A percentile compares a stretch with the other conserved stretches of the same genome.
Conservation (phyloP, 2,888 invertebrate species). For the Platycnemis pennipes region DNA sequence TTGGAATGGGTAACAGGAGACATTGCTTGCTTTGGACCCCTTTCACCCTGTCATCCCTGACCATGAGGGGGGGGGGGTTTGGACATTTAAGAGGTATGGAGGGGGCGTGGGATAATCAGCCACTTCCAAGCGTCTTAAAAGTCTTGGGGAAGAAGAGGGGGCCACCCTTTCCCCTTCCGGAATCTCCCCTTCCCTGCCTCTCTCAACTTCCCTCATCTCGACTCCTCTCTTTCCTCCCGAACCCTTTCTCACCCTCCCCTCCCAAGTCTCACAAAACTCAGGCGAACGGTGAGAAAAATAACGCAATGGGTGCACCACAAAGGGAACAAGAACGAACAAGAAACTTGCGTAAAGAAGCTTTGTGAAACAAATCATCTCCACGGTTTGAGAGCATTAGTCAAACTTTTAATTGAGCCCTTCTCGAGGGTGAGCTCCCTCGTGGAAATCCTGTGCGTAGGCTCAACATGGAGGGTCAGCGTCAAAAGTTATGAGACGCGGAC, state of each 20-base stretch:
- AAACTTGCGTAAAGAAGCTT: neutral
- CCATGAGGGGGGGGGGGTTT: neutral
- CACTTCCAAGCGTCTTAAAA: neutral
- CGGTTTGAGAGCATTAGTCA: neutral
- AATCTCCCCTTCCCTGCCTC: no score
- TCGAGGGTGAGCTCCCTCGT: neutral
- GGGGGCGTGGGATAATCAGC: neutral
- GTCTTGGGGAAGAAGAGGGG: neutral
- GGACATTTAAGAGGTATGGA: neutral
- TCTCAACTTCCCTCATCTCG: no score
- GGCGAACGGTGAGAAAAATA: neutral
- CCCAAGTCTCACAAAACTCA: neutral
- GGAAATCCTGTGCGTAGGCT: neutral
- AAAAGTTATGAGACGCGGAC: neutral
- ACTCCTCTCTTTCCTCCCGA: no score
- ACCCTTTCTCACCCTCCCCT: neutral
- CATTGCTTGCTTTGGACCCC: neutral
- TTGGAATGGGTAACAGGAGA: neutral
- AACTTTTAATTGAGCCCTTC: neutral
- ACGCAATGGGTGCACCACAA: neutral
- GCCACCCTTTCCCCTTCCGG: neutral
- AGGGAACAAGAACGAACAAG: neutral
- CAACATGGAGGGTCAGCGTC: neutral
- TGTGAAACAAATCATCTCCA: neutral
- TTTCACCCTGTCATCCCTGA: neutral